These are phyloP conservation scores for Ceraclea dissimilis DNA, from an alignment of 2,888 invertebrate species.

Conservation along the genomic window DNA sequence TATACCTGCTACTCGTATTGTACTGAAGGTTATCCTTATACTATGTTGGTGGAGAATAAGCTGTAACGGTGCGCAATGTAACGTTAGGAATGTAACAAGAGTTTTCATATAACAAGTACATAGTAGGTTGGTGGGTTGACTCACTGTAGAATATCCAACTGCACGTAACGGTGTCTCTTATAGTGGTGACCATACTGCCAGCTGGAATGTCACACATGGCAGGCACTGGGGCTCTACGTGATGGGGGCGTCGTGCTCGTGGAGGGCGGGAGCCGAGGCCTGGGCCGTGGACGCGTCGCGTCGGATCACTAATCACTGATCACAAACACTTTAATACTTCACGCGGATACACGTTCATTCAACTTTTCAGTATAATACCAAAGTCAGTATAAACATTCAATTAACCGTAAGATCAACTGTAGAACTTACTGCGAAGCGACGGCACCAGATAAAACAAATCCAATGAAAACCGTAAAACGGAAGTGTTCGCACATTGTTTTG, in stretches of 20 bases:
- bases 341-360: too few species aligned
- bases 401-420: too few species aligned
- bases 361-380: too few species aligned
- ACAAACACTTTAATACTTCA: neutral
- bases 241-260: neutral
- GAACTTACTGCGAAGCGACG: too few species aligned
- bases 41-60: too few species aligned
- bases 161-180: slow-evolving; percentile 61
- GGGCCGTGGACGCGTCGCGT: neutral
- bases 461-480: neutral
- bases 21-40: too few species aligned
- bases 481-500: neutral
- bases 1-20: too few species aligned
- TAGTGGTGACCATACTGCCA: slow-evolving; percentile 51
- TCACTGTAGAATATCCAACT: slow-evolving; percentile 73
- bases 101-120: too few species aligned
- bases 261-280: slow-evolving; percentile 4
- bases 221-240: slow-evolving; percentile 3
- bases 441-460: neutral
- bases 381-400: too few species aligned
- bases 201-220: slow-evolving; percentile 52
- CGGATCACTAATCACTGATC: neutral
- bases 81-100: too few species aligned
- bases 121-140: too few species aligned
- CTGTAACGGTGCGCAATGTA: too few species aligned